These are phyloP conservation scores for Calosoma granatense DNA, from an alignment of 1,140 invertebrate genomes.

Conservation along the genomic window DNA sequence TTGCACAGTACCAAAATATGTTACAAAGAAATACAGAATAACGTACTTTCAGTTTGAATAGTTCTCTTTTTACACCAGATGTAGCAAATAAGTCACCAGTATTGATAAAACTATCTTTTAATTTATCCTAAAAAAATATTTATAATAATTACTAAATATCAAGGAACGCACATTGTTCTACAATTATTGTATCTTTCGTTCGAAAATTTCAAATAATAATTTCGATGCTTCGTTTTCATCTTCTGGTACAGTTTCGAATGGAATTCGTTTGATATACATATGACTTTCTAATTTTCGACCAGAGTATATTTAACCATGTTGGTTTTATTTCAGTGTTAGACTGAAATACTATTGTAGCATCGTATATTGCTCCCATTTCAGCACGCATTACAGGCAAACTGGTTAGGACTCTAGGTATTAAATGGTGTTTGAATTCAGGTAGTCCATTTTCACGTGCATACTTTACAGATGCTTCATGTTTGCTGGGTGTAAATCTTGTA, in stretches of 20 bases:
- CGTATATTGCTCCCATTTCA: conserved; percentile 67
- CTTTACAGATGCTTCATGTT: conserved; percentile 72
- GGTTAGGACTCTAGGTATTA: conserved; percentile 77
- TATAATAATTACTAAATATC: not conserved
- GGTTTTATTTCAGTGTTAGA: conserved; percentile 43
- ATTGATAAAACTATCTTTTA: conserved; percentile 63
- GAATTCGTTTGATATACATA: conserved; percentile 67
- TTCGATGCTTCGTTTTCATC: conserved; percentile 61
- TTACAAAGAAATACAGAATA: conserved; percentile 58
- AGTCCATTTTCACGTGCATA: conserved; percentile 76
- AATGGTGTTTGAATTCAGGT: conserved; percentile 71
- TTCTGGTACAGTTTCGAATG: conserved; percentile 63
- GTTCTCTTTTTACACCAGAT: conserved; percentile 50
- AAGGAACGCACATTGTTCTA: not conserved
- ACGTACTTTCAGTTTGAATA: conserved; percentile 44
- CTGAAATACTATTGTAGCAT: conserved; percentile 68
- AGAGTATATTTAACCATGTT: conserved; percentile 68
- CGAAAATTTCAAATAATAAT: conserved; percentile 69
- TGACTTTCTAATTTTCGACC: conserved; percentile 62
- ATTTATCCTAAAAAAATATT: conserved; percentile 50
- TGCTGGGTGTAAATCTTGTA: conserved; percentile 75
- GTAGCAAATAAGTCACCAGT: conserved; percentile 65
- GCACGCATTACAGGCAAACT: conserved; percentile 54
- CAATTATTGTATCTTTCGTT: conserved; percentile 50
- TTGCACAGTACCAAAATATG: conserved; percentile 51